phyloP scores from a whole-genome alignment of 2,797 vertebrate species.

The Leptatherina wallacei region DNA sequence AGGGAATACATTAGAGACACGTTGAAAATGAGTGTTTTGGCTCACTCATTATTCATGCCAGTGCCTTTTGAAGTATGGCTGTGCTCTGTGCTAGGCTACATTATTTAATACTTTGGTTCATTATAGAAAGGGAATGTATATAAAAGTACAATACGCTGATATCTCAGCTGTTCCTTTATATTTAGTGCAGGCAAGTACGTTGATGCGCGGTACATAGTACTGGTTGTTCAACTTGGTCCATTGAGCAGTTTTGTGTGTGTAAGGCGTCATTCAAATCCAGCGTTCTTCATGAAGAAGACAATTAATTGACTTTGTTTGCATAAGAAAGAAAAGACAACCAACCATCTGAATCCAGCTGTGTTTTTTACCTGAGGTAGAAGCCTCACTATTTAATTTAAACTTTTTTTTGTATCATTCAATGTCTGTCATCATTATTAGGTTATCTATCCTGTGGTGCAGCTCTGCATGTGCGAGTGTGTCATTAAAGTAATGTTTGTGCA shows the following conservation, averaged over 20 bases:
- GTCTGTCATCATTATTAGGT: constrained; percentile 38
- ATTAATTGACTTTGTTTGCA: not conserved
- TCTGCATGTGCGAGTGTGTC: not conserved
- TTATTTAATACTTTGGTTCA: constrained; percentile 41
- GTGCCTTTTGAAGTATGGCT: constrained; percentile 52
- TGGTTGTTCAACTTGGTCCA: not conserved
- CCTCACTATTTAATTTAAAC: constrained; percentile 35
- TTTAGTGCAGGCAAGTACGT: not conserved
- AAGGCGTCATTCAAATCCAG: not conserved
- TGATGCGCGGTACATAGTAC: not conserved
- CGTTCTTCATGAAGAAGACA: not conserved
- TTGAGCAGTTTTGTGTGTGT: not conserved
- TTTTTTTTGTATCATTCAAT: constrained; percentile 40
- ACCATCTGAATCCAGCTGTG: not conserved
- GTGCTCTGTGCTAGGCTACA: constrained; percentile 21
- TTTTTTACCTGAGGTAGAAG: not conserved
- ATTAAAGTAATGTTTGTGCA: constrained; percentile 2
- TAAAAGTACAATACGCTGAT: constrained; percentile 3
- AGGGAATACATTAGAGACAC: constrained; percentile 52
- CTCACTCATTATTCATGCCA: constrained; percentile 48
- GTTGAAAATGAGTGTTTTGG: constrained; percentile 44
- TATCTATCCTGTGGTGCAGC: constrained; percentile 21
- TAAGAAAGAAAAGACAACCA: not conserved
- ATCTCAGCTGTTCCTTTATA: not conserved
- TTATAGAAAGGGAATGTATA: constrained; percentile 21